Evolutionary conservation across 2,888 invertebrate species (phyloP), one percentile per base, ranked within the genome.

Genomic region (Metalampra italica): DNA sequence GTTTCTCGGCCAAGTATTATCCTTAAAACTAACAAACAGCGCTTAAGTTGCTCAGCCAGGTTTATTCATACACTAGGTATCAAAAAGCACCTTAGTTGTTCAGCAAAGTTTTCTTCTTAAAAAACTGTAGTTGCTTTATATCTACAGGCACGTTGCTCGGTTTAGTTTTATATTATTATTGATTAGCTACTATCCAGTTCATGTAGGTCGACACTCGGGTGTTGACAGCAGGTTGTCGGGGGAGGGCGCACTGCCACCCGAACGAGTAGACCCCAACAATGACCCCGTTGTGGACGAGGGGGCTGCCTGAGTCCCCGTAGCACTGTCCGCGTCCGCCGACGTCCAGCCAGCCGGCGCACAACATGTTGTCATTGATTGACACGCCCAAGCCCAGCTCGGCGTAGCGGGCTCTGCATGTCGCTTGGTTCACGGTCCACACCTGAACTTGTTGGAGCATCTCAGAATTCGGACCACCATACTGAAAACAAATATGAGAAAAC

Each of bases 241-340:
- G 39, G 7, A 43, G 53, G 11, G 55, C 78, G 15, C 78, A 79
- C 1, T 55, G 50, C 0, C 29, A 5, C 0, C 75, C 73, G 59
- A 64, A 79, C 0, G 79, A 78, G 54, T 63, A 68, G 14, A 78
- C 55, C 15, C 78, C 78, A 1, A 78, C 75, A 9, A 74, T 53
- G 5, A 71, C 52, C 32, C 54, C 50, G 40, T 71, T 68, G 55
- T 76, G 77, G 53, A 69, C 62, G 13, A 78, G 68, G 11, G 78
- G 77, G 40, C 76, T 71, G 0, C 79, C 79, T 14, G 68, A 67
- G 59, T 79, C 77, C n/a, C 73, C 76, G 55, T 66, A 61, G 61
- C 82, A 83, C 61, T 78, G 80, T 57, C 76, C 82, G 12, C 80
- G 70, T 9, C 77, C 74, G 9, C 79, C 82, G 4, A 75, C 74